Evolutionary conservation across 2,797 vertebrate genomes (phyloP).

Genomic region (Cynopterus sphinx): DNA sequence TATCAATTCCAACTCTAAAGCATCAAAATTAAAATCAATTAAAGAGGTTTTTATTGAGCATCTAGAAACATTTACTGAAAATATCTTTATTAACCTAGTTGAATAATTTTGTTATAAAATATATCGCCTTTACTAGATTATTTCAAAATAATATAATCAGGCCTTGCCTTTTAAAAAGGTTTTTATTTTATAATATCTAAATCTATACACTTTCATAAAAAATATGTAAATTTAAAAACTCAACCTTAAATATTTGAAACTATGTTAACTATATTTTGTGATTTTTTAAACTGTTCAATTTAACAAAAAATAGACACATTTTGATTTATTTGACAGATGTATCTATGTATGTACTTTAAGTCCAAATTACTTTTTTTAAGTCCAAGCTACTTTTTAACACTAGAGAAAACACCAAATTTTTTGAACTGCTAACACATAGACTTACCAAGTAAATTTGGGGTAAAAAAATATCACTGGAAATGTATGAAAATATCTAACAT

Average conservation of each 20-base stretch:
- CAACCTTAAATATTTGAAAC: constrained; percentile 46
- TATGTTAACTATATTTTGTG: not conserved
- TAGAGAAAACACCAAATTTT: constrained; percentile 28
- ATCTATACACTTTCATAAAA: not conserved
- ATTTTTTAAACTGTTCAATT: not conserved
- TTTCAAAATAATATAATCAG: not conserved
- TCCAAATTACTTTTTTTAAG: constrained; percentile 18
- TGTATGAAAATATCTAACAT: constrained; percentile 28
- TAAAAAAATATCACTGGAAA: not conserved
- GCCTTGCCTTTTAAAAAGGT: constrained; percentile 8
- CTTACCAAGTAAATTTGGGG: constrained; percentile 28
- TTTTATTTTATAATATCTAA: constrained; percentile 32
- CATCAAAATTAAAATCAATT: constrained; percentile 28
- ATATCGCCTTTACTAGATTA: not conserved
- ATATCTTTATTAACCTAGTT: not conserved
- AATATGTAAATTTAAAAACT: constrained; percentile 36
- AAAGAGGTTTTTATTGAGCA: not conserved
- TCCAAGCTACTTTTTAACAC: constrained; percentile 32
- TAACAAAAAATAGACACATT: not conserved
- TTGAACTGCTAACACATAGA: not conserved
- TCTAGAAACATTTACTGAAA: constrained; percentile 49
- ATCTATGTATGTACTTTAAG: not conserved
- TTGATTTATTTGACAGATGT: constrained; percentile 39
- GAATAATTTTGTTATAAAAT: constrained; percentile 38
- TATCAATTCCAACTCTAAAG: constrained; percentile 31